Conservation (phyloP, 2,888 invertebrate genomes). For the Mimumesa dahlbomi region DNA sequence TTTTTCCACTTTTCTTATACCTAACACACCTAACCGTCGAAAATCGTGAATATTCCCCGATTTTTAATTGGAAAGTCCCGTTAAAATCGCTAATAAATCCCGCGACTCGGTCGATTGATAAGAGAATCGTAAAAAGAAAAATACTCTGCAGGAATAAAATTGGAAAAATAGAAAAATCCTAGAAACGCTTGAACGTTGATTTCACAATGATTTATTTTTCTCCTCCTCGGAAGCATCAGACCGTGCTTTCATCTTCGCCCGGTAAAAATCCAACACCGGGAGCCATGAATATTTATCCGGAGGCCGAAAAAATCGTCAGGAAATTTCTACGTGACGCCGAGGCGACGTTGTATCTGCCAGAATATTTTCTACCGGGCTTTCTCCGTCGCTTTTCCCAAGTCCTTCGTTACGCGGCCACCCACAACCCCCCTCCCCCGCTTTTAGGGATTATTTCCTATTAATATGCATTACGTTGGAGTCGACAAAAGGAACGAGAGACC, state of each 20-base stretch:
- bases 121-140: no score
- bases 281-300: conserved; percentile 76
- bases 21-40: not conserved
- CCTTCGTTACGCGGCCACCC: conserved; percentile 49
- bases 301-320: conserved; percentile 70
- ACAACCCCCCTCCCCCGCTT: conserved; percentile 40
- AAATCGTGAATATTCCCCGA: no score
- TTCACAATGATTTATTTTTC: no score
- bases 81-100: no score
- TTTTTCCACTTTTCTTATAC: not conserved
- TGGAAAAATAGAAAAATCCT: not conserved
- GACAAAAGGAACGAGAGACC: conserved; percentile 63
- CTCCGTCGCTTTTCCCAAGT: conserved; percentile 34
- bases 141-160: no score
- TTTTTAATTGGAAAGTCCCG: not conserved
- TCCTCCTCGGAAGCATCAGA: not conserved
- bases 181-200: not conserved
- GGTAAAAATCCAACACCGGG: conserved; percentile 51
- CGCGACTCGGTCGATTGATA: no score
- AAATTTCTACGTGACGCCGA: conserved; percentile 53
- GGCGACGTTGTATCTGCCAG: conserved; percentile 45
- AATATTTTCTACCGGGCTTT: conserved; percentile 43
- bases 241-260: not conserved
- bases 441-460: conserved; percentile 64
- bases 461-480: conserved; percentile 62